A percentile compares a stretch with the other conserved stretches of the same genome.
Conservation (phyloP, 2,797 vertebrate species). For the Gobio occitaniae region DNA sequence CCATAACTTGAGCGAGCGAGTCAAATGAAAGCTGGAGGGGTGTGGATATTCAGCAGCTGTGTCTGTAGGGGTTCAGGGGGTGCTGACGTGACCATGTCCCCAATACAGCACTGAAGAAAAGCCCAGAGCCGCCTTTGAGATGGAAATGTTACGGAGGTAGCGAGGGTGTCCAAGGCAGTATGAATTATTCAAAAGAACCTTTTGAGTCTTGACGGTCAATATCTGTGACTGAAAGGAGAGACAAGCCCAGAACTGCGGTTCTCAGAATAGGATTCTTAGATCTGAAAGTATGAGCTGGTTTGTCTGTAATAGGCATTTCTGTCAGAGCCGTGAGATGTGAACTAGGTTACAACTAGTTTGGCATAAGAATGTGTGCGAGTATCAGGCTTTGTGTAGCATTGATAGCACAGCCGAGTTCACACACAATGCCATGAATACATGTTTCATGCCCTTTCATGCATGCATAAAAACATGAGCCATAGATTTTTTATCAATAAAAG, state of each 20-base stretch:
- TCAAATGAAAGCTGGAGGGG: conserved; percentile 38
- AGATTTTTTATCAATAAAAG: conserved; percentile 1
- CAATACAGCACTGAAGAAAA: conserved; percentile 50
- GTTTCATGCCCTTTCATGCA: conserved; percentile 2
- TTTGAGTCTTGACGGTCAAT: conserved; percentile 63
- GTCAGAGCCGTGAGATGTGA: conserved; percentile 12
- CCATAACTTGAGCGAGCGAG: neutral
- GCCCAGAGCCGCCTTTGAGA: conserved; percentile 62
- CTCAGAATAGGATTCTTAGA: conserved; percentile 52
- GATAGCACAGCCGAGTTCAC: conserved; percentile 12
- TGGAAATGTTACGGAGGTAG: conserved; percentile 64
- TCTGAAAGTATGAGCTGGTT: conserved; percentile 48
- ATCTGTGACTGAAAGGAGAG: conserved; percentile 56
- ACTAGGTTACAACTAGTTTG: conserved; percentile 33
- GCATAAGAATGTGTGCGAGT: neutral
- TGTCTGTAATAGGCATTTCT: conserved; percentile 46
- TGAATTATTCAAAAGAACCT: conserved; percentile 65
- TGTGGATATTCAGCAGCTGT: conserved; percentile 16
- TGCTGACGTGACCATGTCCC: conserved; percentile 59
- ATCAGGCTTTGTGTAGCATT: neutral
- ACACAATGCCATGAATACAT: conserved; percentile 7
- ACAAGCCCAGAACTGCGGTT: conserved; percentile 49
- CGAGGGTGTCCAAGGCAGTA: conserved; percentile 55
- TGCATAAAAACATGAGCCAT: neutral
- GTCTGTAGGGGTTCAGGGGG: conserved; percentile 42